phyloP scores from a whole-genome alignment of 2,113 vertebrate species.

The Chloropsis cyanopogon region DNA sequence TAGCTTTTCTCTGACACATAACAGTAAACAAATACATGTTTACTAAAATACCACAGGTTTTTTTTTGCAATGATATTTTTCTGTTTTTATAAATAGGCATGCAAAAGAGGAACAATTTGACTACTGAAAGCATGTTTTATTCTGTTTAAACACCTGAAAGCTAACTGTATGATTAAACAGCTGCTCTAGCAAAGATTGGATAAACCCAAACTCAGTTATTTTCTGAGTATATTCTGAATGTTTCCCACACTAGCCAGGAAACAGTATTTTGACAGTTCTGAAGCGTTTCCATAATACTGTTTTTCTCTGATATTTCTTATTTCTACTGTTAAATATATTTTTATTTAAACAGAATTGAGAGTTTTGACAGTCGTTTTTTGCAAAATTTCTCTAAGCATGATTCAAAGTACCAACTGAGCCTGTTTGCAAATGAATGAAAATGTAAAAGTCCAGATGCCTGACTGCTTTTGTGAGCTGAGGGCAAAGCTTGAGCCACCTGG shows the following conservation, averaged over 20 bases:
- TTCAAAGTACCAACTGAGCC: background rate
- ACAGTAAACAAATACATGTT: background rate
- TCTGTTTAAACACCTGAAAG: background rate
- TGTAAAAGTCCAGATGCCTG: background rate
- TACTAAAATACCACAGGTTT: background rate
- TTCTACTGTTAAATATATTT: background rate
- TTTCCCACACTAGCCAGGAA: background rate
- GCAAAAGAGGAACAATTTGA: background rate
- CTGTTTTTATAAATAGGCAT: conserved; percentile 18
- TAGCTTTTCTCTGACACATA: background rate
- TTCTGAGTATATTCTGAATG: background rate
- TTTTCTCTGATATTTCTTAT: background rate
- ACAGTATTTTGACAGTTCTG: background rate
- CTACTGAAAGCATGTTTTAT: background rate
- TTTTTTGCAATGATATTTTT: background rate
- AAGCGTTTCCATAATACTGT: background rate
- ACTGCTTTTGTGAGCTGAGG: background rate
- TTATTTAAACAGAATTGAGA: background rate
- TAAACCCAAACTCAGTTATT: background rate
- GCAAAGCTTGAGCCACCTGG: background rate
- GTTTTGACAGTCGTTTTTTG: background rate
- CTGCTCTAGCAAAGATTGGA: background rate
- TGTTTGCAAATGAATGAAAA: background rate
- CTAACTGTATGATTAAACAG: background rate
- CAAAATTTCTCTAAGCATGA: background rate